Evolutionary conservation across 2,113 vertebrate genomes (phyloP).

Genomic region (Emberiza fucata): DNA sequence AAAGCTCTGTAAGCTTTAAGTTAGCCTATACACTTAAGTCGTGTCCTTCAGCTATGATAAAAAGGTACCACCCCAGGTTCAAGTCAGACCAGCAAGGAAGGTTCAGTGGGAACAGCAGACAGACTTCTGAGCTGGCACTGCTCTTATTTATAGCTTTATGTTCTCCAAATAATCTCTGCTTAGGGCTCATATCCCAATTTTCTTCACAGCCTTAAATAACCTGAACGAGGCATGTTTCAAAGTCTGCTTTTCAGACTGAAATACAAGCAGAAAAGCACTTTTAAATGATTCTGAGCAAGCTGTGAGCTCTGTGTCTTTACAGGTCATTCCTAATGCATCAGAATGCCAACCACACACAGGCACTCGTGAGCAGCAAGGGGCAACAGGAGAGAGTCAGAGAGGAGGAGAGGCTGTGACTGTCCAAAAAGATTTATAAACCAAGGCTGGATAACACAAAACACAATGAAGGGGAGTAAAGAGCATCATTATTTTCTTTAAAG

Average conservation of each 20-base stretch:
- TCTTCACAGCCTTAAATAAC: background rate
- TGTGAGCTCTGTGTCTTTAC: background rate
- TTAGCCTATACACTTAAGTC: background rate
- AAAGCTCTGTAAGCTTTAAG: background rate
- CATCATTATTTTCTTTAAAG: background rate
- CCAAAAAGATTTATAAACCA: background rate
- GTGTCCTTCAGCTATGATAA: background rate
- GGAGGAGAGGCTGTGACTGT: background rate
- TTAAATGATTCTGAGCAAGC: background rate
- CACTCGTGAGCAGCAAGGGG: background rate
- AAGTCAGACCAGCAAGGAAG: background rate
- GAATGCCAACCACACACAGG: background rate
- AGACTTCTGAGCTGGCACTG: background rate
- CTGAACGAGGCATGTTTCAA: background rate
- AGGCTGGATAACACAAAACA: background rate
- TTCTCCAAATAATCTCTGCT: background rate
- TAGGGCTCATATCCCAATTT: background rate
- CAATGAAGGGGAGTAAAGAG: background rate
- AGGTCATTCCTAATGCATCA: background rate
- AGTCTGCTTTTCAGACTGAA: background rate
- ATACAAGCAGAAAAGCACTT: background rate
- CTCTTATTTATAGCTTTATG: background rate
- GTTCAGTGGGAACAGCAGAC: background rate
- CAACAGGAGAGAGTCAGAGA: background rate
- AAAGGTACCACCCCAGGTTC: background rate